These are phyloP conservation scores for Dicyrtomina minuta DNA, from an alignment of 2,888 invertebrate species.

Conservation along the genomic window DNA sequence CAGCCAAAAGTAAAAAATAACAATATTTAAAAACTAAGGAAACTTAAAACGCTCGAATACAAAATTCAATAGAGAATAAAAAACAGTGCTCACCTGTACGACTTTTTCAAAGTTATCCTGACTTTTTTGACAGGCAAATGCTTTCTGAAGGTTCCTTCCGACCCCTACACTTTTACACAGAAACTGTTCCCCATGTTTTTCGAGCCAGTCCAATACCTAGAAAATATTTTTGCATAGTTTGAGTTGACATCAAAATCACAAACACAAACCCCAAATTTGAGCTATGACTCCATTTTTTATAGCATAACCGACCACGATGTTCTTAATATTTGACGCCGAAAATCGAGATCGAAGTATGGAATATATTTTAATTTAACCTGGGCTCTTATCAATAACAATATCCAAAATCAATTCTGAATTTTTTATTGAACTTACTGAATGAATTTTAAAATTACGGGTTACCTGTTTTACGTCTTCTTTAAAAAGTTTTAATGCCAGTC, in stretches of 20 bases:
- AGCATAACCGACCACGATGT: too few relatives aligned
- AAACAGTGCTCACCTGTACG: constrained; percentile 85
- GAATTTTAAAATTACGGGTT: background rate
- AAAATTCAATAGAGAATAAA: background rate
- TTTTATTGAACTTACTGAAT: background rate
- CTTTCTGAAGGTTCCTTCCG: constrained; percentile 90
- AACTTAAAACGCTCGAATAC: too few relatives aligned
- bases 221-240: background rate
- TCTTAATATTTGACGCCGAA: too few relatives aligned
- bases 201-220: constrained; percentile 92
- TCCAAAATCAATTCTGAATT: too few relatives aligned
- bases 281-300: too few relatives aligned
- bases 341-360: too few relatives aligned
- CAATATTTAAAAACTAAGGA: too few relatives aligned
- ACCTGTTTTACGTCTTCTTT: constrained; percentile 97
- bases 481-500: constrained; percentile 85
- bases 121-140: constrained; percentile 93
- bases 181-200: constrained; percentile 96
- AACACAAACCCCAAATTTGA: too few relatives aligned
- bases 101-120: constrained; percentile 99
- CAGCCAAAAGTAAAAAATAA: background rate
- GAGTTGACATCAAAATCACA: constrained; percentile 54
- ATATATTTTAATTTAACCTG: too few relatives aligned
- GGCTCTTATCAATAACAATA: too few relatives aligned
- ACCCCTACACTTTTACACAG: constrained; percentile 95